Percentiles rank a stretch among this genome's conserved stretches.
phyloP scores from a whole-genome alignment of 2,888 invertebrate species.

The Limnephilus lunatus region DNA sequence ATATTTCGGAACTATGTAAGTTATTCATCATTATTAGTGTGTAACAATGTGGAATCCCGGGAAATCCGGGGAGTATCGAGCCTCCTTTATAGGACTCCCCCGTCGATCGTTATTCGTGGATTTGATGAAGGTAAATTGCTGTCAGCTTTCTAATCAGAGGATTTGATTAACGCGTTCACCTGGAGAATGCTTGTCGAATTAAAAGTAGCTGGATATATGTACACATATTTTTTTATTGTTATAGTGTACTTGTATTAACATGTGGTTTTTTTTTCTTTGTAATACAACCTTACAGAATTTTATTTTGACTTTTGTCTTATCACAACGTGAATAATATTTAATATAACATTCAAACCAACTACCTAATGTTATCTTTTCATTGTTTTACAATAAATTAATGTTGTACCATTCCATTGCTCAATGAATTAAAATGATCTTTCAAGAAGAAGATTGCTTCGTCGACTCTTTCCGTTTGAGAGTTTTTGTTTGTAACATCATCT shows the following conservation, averaged over 20 bases:
- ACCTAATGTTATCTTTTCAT: too few relatives aligned
- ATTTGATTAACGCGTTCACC: not conserved
- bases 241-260: not conserved
- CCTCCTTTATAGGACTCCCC: conserved; percentile 60
- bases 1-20: not conserved
- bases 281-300: too few relatives aligned
- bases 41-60: conserved; percentile 30
- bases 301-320: too few relatives aligned
- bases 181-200: not conserved
- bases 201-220: not conserved
- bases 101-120: conserved; percentile 63
- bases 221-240: too few relatives aligned
- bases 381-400: too few relatives aligned
- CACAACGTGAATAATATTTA: too few relatives aligned
- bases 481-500: too few relatives aligned
- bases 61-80: conserved; percentile 55
- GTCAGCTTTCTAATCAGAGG: not conserved
- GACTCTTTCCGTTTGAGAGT: too few relatives aligned
- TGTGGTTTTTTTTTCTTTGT: not conserved
- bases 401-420: too few relatives aligned
- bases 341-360: too few relatives aligned
- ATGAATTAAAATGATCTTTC: too few relatives aligned
- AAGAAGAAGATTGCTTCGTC: too few relatives aligned
- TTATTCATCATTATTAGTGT: conserved; percentile 40
- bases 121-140: conserved; percentile 60